A percentile compares a stretch with the other conserved stretches of the same genome.
Conservation (phyloP, 64 coral and sea anemone genomes). For the Montipora capricornis region DNA sequence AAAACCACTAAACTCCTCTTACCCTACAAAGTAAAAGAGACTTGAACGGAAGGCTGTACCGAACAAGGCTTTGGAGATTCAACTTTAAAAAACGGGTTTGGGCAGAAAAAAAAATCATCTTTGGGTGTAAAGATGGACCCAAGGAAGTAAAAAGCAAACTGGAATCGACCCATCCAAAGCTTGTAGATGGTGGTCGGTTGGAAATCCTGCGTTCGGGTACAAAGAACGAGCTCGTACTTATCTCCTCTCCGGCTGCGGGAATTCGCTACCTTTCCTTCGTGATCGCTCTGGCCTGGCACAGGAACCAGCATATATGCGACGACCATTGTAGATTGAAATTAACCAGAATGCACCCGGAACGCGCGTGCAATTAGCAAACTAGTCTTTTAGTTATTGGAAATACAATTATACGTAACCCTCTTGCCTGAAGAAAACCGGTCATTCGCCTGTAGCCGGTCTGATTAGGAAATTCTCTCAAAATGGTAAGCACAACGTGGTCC, state of each 20-base stretch:
- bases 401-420: background rate
- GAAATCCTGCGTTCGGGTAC: constrained; percentile 24
- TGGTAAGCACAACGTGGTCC: background rate
- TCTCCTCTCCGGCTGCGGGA: constrained; percentile 1
- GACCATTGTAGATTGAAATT: constrained; percentile 16
- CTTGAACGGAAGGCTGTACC: background rate
- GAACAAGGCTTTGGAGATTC: constrained; percentile 5
- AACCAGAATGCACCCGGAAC: too few relatives aligned
- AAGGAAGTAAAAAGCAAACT: constrained; percentile 35
- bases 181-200: background rate
- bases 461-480: background rate
- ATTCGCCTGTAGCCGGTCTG: background rate
- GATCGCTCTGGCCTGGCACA: constrained; percentile 34
- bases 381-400: too few relatives aligned
- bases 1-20: background rate
- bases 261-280: constrained; percentile 39
- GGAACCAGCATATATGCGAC: constrained; percentile 21
- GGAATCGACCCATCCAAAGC: constrained; percentile 28
- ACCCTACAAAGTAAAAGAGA: constrained; percentile 34
- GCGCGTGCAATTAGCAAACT: too few relatives aligned
- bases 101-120: constrained; percentile 53
- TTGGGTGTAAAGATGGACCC: constrained; percentile 49
- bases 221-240: background rate
- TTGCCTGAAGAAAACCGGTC: background rate
- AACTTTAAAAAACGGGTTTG: constrained; percentile 4